These are phyloP conservation scores for Musca domestica DNA, from an alignment of 1,140 invertebrate species.

Conservation along the genomic window DNA sequence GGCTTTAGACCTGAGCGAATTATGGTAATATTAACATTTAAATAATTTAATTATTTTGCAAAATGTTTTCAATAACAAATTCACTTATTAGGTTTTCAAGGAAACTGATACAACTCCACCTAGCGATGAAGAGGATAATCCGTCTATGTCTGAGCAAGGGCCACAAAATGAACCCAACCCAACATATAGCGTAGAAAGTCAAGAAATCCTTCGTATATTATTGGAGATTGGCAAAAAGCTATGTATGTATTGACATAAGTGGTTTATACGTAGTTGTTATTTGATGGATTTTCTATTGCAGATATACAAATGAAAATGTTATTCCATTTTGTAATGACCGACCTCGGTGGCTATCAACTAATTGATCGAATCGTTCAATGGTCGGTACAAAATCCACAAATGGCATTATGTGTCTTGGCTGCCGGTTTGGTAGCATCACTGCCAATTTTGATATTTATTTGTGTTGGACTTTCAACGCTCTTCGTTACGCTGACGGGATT, in stretches of 20 bases:
- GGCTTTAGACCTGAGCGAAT: too few relatives aligned
- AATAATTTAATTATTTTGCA: too few relatives aligned
- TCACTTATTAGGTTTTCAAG: too few relatives aligned
- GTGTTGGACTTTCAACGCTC: conserved; percentile 43
- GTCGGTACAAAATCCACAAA: conserved; percentile 41
- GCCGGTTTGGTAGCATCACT: conserved; percentile 36
- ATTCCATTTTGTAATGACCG: conserved; percentile 31
- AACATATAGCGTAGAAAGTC: too few relatives aligned
- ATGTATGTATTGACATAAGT: neutral
- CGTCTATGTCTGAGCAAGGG: too few relatives aligned
- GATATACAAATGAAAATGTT: conserved; percentile 32
- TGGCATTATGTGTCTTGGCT: conserved; percentile 39
- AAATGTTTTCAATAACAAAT: too few relatives aligned
- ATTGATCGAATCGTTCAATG: conserved; percentile 34
- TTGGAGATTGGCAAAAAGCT: neutral
- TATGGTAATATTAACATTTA: too few relatives aligned
- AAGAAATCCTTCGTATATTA: too few relatives aligned
- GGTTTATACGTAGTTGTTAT: neutral
- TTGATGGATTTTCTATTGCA: conserved; percentile 5
- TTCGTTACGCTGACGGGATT: conserved; percentile 48
- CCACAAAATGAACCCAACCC: too few relatives aligned
- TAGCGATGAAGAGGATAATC: too few relatives aligned
- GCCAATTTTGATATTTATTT: conserved; percentile 43
- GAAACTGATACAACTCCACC: too few relatives aligned
- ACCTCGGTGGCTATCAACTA: conserved; percentile 42